A percentile compares a stretch with the other conserved stretches of the same genome.
phyloP scores from a whole-genome alignment of 37 sponge, comb jelly and placozoan genomes.

The Cladorhizidae sp. region DNA sequence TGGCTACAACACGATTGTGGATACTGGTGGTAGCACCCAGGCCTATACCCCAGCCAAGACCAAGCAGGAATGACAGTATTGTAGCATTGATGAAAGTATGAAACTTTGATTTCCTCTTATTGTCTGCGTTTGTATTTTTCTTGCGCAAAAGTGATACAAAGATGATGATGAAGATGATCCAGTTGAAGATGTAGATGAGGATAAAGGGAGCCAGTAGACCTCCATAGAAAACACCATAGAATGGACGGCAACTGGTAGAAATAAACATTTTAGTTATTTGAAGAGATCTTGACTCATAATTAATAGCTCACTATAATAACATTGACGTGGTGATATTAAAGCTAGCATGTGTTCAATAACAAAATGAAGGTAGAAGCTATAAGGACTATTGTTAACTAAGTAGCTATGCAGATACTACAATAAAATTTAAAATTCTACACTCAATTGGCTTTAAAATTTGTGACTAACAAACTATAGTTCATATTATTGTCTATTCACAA shows the following conservation, averaged over 20 bases:
- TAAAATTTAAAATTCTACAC: too few relatives aligned
- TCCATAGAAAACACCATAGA: not conserved
- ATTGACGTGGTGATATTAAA: too few relatives aligned
- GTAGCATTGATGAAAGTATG: not conserved
- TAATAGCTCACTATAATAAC: too few relatives aligned
- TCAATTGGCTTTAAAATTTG: too few relatives aligned
- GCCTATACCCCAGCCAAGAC: conserved; percentile 22
- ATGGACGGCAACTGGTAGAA: conserved; percentile 12
- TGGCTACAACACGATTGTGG: not conserved
- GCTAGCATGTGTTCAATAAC: too few relatives aligned
- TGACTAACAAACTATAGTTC: too few relatives aligned
- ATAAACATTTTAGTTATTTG: too few relatives aligned
- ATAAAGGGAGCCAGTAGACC: conserved; percentile 11
- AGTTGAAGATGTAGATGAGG: conserved; percentile 3
- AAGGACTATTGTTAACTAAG: too few relatives aligned
- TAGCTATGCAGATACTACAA: too few relatives aligned
- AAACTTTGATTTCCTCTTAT: not conserved
- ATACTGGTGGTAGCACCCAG: not conserved
- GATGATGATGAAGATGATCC: conserved; percentile 10
- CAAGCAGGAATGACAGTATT: conserved; percentile 12
- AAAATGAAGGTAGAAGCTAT: too few relatives aligned
- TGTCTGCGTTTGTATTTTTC: not conserved
- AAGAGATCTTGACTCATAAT: too few relatives aligned
- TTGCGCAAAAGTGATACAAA: not conserved
- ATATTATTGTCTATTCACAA: too few relatives aligned